Base-by-base conservation (phyloP, 1,140 invertebrate species). In the Aphelenchoides fujianensis region DNA sequence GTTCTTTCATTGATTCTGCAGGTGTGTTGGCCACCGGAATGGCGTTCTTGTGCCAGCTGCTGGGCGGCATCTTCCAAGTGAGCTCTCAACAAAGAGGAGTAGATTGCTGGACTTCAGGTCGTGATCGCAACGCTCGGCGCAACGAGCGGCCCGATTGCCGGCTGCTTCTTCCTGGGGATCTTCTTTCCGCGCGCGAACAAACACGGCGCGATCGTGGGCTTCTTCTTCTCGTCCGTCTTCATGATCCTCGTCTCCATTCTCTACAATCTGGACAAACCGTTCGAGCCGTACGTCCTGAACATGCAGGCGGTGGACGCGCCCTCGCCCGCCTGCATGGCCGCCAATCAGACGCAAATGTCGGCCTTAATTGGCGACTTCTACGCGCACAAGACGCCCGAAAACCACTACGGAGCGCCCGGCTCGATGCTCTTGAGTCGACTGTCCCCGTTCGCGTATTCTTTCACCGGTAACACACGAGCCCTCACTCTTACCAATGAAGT, bases 121-220 rank as follows among this genome's bases (percentile, higher is more conserved):
- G 16, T 30, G 16, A 66, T 66, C 36, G 63, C 63, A 37, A 66
- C 63, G 16, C 32, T 66, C 16, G 71, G 71, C 61, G 75, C 75
- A 31, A 76, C 57, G 19, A 53, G 66, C 0, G 75, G 75, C 1
- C 75, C 75, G 2, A 70, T 77, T 68, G 16, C 57, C 3, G 73
- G 75, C 2, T 55, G 78, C 12, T 77, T 77, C 55, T 79, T 77
- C 34, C 77, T 77, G 12, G 75, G 75, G 2, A 76, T 77, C 12
- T 77, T 77, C 52, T 77, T 77, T 27, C 75, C 75, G 2, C 19
- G 36, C 5, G 64, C 75, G 30, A 77, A 77, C 31, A 79, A 73
- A 61, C 27, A 75, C 34, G 75, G 75, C 2, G 75, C 75, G 1
- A 76, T 76, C 52, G 35, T 70, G 19, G 75, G 71, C 2, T 66